Evolutionary conservation across 2,888 invertebrate species (phyloP).

Genomic region (Parascotia fuliginaria): DNA sequence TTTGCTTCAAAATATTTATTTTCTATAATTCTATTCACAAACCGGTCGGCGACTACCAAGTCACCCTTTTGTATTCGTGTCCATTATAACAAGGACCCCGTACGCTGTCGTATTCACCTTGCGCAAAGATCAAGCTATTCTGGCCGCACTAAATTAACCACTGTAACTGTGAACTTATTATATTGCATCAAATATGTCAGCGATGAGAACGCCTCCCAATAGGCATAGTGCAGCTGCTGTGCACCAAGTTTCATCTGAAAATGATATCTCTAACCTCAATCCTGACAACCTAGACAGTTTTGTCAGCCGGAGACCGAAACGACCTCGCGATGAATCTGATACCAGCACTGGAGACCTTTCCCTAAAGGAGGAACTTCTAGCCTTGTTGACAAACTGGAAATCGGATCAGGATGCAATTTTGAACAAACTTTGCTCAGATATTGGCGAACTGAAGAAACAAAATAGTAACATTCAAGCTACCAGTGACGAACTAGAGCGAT

Average conservation of each 20-base stretch:
- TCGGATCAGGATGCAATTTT: not conserved
- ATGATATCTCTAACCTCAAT: not conserved
- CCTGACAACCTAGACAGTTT: not conserved
- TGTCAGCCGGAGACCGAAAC: not conserved
- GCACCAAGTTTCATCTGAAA: not conserved
- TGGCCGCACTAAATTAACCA: no score
- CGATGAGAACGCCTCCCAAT: not conserved
- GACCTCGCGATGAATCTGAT: not conserved
- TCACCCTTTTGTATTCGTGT: no score
- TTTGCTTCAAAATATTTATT: not conserved
- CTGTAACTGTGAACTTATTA: not conserved
- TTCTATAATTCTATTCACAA: not conserved
- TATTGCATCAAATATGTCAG: not conserved
- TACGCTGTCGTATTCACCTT: no score
- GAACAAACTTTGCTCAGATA: not conserved
- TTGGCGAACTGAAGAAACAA: not conserved
- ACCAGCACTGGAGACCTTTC: not conserved
- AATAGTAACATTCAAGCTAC: not conserved
- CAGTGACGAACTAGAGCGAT: not conserved
- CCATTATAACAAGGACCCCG: no score
- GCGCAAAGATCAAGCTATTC: no score
- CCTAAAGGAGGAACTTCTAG: not conserved
- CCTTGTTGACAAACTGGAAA: not conserved
- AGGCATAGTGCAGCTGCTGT: not conserved
- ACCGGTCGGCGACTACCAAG: not conserved